Conservation (phyloP, 2,888 invertebrate species). For the Iphiclides podalirius region DNA sequence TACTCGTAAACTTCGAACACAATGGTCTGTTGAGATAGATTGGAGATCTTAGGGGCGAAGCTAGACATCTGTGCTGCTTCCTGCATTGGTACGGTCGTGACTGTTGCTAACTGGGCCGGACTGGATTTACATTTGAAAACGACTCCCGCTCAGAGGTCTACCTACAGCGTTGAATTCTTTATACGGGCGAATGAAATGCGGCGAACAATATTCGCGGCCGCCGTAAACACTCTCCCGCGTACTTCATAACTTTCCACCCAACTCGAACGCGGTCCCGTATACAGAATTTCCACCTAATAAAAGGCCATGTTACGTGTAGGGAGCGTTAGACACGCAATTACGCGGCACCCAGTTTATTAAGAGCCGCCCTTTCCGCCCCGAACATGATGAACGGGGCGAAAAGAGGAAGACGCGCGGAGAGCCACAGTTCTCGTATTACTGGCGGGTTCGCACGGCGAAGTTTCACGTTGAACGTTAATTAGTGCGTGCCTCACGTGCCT, state of each 20-base stretch:
- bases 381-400: constrained; percentile 42
- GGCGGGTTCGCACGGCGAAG: constrained; percentile 58
- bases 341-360: constrained; percentile 54
- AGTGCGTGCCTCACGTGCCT: constrained; percentile 73
- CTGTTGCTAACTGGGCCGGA: constrained; percentile 12
- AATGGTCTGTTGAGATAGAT: constrained; percentile 23
- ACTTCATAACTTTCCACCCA: constrained; percentile 59
- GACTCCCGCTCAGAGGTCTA: constrained; percentile 6
- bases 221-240: constrained; percentile 31
- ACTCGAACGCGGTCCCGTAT: constrained; percentile 61
- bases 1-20: constrained; percentile 23
- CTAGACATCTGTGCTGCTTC: constrained; percentile 21
- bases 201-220: constrained; percentile 18
- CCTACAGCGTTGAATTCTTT: constrained; percentile 13
- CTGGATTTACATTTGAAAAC: constrained; percentile 19
- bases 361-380: constrained; percentile 51
- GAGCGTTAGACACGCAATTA: constrained; percentile 77
- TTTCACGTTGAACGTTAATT: constrained; percentile 78
- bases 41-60: constrained; percentile 13
- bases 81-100: constrained; percentile 21
- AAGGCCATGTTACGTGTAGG: constrained; percentile 74
- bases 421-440: constrained; percentile 54
- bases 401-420: constrained; percentile 50
- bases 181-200: constrained; percentile 20
- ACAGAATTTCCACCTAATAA: constrained; percentile 79